A percentile compares a stretch with the other conserved stretches of the same genome.
phyloP scores from a whole-genome alignment of 2,797 vertebrate genomes.

The Salmo trutta region DNA sequence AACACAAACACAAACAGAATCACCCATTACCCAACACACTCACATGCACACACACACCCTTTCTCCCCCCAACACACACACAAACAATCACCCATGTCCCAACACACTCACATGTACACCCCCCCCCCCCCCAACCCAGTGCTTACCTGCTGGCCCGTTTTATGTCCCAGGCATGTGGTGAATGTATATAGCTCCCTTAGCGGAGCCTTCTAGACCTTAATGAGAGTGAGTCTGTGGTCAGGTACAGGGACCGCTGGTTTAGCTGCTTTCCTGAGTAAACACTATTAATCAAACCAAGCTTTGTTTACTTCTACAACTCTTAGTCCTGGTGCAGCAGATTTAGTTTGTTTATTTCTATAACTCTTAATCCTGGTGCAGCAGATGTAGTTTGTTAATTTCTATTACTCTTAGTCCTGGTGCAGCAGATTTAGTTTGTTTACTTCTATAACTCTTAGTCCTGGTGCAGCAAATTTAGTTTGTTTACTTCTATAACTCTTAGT shows the following conservation, averaged over 20 bases:
- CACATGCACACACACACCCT: no score
- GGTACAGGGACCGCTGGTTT: slow-evolving; percentile 11
- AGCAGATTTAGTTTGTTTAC: not conserved
- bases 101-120: slow-evolving; percentile 42
- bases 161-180: slow-evolving; percentile 9
- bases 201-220: not conserved
- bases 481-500: no score
- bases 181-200: slow-evolving; percentile 15
- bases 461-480: not conserved
- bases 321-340: no score
- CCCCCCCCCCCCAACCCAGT: slow-evolving; percentile 5
- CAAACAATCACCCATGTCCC: slow-evolving; percentile 46
- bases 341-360: not conserved
- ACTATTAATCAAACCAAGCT: slow-evolving; percentile 8
- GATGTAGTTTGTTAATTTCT: no score
- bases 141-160: not conserved
- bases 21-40: no score
- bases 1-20: not conserved
- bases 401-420: no score
- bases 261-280: slow-evolving; percentile 8
- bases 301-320: not conserved
- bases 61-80: not conserved
- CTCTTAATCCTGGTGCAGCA: not conserved
- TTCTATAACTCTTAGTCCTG: not conserved
- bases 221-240: not conserved